Evolutionary conservation across 2,888 invertebrate genomes (phyloP).

Genomic region (Lasioglossum villosulum): DNA sequence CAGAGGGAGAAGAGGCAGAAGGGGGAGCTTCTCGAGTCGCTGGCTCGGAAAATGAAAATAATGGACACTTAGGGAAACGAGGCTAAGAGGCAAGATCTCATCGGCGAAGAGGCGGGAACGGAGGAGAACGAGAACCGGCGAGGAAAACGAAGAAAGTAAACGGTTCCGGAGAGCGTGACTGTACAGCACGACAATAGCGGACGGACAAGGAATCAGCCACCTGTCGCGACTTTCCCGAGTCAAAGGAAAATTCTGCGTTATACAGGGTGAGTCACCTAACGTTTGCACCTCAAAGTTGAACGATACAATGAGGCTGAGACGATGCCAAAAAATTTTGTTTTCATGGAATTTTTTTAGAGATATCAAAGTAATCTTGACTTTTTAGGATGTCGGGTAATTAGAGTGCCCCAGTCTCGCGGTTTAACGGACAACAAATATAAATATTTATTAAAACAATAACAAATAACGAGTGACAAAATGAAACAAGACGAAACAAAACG

Average conservation of each 20-base stretch:
- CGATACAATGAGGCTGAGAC: no score
- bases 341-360: no score
- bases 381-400: no score
- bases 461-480: no score
- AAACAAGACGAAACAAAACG: no score
- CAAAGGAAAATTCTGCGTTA: neutral
- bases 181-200: neutral
- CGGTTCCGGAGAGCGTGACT: slow-evolving; percentile 1
- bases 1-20: neutral
- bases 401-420: no score
- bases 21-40: neutral
- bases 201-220: neutral
- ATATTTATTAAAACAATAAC: no score
- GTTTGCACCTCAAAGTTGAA: no score
- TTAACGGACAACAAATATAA: no score
- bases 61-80: slow-evolving; percentile 34
- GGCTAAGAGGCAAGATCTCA: slow-evolving; percentile 13
- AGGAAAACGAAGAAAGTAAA: slow-evolving; percentile 10
- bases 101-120: neutral
- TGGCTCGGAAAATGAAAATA: slow-evolving; percentile 43
- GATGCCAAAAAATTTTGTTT: no score
- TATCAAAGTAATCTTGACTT: no score
- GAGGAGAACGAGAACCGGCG: neutral
- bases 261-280: no score
- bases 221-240: slow-evolving; percentile 6